A percentile compares a stretch with the other conserved stretches of the same genome.
phyloP scores from a whole-genome alignment of 2,888 invertebrate species.

The Drosophila gaucha region DNA sequence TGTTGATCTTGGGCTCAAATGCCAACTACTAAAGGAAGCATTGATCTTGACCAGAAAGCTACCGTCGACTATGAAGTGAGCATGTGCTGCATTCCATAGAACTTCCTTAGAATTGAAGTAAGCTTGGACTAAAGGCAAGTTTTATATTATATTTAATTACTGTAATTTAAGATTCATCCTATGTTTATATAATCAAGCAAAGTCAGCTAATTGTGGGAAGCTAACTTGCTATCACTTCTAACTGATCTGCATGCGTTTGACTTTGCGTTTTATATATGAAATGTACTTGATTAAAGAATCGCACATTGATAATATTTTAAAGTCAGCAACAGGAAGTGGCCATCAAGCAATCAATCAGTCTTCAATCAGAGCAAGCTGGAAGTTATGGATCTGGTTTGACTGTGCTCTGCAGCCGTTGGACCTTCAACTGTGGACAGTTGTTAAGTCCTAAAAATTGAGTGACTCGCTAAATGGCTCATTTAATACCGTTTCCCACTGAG shows the following conservation, averaged over 20 bases:
- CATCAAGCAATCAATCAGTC: slow-evolving; percentile 12
- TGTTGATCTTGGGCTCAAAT: slow-evolving; percentile 45
- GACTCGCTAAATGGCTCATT: slow-evolving; percentile 80
- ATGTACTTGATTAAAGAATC: no score
- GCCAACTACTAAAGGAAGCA: slow-evolving; percentile 38
- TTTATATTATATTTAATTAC: slow-evolving; percentile 4
- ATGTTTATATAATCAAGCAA: not conserved
- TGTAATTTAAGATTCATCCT: slow-evolving; percentile 1
- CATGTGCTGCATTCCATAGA: slow-evolving; percentile 19
- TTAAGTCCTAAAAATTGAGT: slow-evolving; percentile 53
- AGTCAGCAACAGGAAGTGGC: slow-evolving; percentile 27
- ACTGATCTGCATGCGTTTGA: slow-evolving; percentile 1
- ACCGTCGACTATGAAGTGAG: not conserved
- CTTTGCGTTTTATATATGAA: not conserved
- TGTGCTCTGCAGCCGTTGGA: slow-evolving; percentile 10
- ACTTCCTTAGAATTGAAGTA: slow-evolving; percentile 13
- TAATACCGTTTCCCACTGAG: slow-evolving; percentile 74
- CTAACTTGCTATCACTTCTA: not conserved
- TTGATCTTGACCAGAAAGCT: slow-evolving; percentile 27
- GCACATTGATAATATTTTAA: not conserved
- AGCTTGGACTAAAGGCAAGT: not conserved
- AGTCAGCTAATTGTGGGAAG: slow-evolving; percentile 9
- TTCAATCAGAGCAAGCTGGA: slow-evolving; percentile 34
- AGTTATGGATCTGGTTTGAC: slow-evolving; percentile 19
- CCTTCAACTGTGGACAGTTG: slow-evolving; percentile 53